These are phyloP conservation scores for Oreotrochilus melanogaster DNA, from an alignment of 2,113 vertebrate genomes.

Conservation along the genomic window DNA sequence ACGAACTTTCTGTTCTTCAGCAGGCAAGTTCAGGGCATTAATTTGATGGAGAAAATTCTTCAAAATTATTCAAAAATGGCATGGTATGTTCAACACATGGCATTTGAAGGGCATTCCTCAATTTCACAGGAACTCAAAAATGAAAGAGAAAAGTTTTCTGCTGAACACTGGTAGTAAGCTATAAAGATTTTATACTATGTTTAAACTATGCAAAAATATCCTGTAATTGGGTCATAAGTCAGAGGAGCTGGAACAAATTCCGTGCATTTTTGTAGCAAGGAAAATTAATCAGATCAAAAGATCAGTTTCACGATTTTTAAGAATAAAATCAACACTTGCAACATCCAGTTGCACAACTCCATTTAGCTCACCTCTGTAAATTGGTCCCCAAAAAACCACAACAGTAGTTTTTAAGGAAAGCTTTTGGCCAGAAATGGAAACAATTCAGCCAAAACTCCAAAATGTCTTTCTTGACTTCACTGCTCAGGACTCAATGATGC, in stretches of 20 bases:
- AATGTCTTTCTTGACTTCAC: not conserved
- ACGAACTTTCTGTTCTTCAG: not conserved
- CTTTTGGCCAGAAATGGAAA: not conserved
- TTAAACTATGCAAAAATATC: not conserved
- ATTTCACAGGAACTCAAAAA: not conserved
- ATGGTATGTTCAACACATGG: not conserved
- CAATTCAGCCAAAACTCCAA: not conserved
- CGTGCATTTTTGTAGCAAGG: not conserved
- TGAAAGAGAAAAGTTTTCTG: not conserved
- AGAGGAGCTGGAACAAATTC: not conserved
- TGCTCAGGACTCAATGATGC: accelerated
- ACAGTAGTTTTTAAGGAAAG: not conserved
- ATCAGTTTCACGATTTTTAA: not conserved
- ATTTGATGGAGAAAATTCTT: not conserved
- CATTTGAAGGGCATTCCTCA: not conserved
- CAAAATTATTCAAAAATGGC: not conserved
- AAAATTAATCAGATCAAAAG: not conserved
- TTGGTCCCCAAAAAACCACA: not conserved
- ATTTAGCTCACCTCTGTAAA: not conserved
- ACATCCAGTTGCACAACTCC: not conserved
- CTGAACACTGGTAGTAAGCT: not conserved
- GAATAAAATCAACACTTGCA: not conserved
- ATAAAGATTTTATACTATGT: not conserved
- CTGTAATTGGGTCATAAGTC: not conserved
- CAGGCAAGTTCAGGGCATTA: not conserved